A percentile compares a stretch with the other conserved stretches of the same genome.
Evolutionary conservation across 2,113 vertebrate genomes (phyloP).

Genomic region (Erythrocercus mccallii): DNA sequence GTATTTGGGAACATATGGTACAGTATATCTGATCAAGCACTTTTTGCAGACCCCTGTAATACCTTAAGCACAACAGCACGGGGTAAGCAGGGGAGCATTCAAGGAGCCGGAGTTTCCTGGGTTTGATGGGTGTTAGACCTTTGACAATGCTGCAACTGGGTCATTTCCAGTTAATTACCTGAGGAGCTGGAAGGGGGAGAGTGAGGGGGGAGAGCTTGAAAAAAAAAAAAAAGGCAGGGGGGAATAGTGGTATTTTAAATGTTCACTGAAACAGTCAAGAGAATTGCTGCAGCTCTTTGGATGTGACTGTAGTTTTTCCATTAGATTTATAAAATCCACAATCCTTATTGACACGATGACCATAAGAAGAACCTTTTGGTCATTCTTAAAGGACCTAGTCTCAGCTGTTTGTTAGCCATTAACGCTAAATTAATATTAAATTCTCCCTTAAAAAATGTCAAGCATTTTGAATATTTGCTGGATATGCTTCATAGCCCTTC

Average conservation of each 20-base stretch:
- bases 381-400: neutral
- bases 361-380: neutral
- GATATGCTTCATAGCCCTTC: neutral
- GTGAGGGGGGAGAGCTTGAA: neutral
- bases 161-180: conserved; percentile 52
- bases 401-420: neutral
- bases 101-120: neutral
- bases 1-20: conserved; percentile 29
- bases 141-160: conserved; percentile 14
- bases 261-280: neutral
- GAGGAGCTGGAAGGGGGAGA: neutral
- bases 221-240: too few species aligned
- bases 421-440: neutral
- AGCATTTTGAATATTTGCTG: neutral
- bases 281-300: neutral
- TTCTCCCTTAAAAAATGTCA: neutral
- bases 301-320: neutral
- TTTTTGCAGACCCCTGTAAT: conserved; percentile 18
- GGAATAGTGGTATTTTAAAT: neutral
- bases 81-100: conserved; percentile 19
- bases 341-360: neutral
- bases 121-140: conserved; percentile 43
- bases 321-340: neutral
- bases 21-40: neutral
- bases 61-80: neutral